Evolutionary conservation across 2,113 vertebrate genomes (phyloP), one percentile per base, ranked within the genome.

Genomic region (Megaceryle maxima): DNA sequence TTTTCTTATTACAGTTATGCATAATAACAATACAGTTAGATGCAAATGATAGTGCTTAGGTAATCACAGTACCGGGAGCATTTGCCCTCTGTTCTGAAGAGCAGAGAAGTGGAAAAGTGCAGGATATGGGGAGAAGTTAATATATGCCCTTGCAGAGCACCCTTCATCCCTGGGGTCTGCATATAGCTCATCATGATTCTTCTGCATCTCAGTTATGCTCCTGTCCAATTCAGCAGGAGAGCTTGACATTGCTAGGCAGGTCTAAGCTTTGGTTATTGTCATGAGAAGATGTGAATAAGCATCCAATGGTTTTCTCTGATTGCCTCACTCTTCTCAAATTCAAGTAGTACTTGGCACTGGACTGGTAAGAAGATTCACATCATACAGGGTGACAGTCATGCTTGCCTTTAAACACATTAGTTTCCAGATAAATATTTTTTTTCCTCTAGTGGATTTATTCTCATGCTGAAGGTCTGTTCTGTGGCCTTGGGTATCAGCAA

Each of bases 1-100:
- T 59, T 91, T 96, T 72, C 35, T 29, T 77, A 21, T 35, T 92
- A 64, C 57, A 48, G 20, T 79, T 80, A 85, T 35, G 37, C 39
- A 62, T 77, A 85, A 64, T 92, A 86, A 88, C 33, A 64, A 33
- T 76, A 69, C 9, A 57, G 44, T 69, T 88, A 44, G 22, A 48
- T 79, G 63, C 83, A 92, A 90, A 83, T 62, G 22, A n/a, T 44
- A 62, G 13, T 88, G 44, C 29, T 80, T 88, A 55, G 35, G 39
- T 85, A 87, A 67, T 85, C 74, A 79, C 48, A 85, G 35, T 68
- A 43, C 35, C 1, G 4, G 50, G n/a, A 85, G 7, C 19, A 37
- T 86, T 83, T 73, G 6, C 28, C 7, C 6, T 77, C 59, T 88
- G 14, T 83, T 90, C 28, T 60, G 19, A 83, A 76, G 50, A 76